Evolutionary conservation across 2,113 vertebrate genomes (phyloP).

Genomic region (Hydropotes inermis): DNA sequence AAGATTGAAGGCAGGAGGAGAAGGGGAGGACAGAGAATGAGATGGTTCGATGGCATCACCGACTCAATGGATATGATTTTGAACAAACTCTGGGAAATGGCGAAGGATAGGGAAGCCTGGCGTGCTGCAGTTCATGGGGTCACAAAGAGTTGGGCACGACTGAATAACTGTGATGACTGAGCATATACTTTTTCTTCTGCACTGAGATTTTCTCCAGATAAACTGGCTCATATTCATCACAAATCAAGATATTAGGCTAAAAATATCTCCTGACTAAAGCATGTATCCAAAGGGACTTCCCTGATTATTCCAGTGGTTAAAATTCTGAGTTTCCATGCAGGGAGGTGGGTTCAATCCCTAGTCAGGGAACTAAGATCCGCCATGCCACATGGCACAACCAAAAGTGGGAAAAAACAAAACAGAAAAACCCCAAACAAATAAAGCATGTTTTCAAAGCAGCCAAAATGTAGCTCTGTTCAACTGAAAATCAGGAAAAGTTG

Average conservation of each 20-base stretch:
- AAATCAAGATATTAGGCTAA: background rate
- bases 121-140: background rate
- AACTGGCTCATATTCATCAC: background rate
- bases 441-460: background rate
- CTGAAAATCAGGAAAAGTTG: background rate
- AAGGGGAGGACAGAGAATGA: background rate
- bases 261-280: background rate
- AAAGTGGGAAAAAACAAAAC: rapidly evolving
- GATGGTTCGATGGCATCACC: background rate
- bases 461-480: background rate
- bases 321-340: background rate
- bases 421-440: background rate
- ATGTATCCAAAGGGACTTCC: background rate
- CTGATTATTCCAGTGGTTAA: background rate
- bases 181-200: background rate
- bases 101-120: background rate
- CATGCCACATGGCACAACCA: background rate
- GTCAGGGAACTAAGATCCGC: background rate
- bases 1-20: background rate
- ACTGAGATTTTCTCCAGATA: background rate
- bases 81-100: background rate
- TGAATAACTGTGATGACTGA: background rate
- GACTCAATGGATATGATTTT: background rate
- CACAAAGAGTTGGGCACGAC: background rate
- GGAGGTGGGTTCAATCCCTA: background rate